Percentiles rank a stretch among this genome's conserved stretches.
phyloP scores from a whole-genome alignment of 2,113 vertebrate genomes.

The Rana temporaria region DNA sequence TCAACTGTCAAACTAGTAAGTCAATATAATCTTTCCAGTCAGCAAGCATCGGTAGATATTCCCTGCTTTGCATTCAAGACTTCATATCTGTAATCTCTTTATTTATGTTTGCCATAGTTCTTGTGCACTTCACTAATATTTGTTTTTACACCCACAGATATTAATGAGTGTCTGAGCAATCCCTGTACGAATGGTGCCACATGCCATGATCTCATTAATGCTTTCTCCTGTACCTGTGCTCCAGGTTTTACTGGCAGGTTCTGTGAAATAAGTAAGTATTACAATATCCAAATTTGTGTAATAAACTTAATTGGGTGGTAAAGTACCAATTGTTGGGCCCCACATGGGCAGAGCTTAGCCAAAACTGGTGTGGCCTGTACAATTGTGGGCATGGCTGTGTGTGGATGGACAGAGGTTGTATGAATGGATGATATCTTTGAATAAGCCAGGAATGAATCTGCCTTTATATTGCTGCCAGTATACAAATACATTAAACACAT shows the following conservation, averaged over 20 bases:
- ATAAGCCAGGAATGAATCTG: background rate
- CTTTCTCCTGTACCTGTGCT: slow-evolving; percentile 3
- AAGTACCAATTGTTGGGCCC: background rate
- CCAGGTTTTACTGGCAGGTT: slow-evolving; percentile 10
- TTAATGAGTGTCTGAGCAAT: slow-evolving; percentile 38
- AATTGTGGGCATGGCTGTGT: background rate
- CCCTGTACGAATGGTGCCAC: slow-evolving; percentile 29
- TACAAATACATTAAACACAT: no score
- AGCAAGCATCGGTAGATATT: background rate
- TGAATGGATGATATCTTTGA: background rate
- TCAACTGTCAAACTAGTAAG: background rate
- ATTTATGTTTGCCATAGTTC: background rate
- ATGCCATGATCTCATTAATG: background rate
- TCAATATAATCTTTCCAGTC: background rate
- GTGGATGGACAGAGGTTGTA: background rate
- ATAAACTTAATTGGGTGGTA: background rate
- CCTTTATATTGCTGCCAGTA: background rate
- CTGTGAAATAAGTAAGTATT: slow-evolving; percentile 23
- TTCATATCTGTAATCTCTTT: background rate
- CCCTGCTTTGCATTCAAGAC: background rate
- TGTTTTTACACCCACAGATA: slow-evolving; percentile 21
- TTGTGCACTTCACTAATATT: background rate
- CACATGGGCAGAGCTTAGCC: no score
- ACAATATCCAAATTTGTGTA: background rate
- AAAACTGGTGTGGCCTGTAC: background rate